Evolutionary conservation across 2,888 invertebrate genomes (phyloP).

Genomic region (Temnothorax unifasciatus): DNA sequence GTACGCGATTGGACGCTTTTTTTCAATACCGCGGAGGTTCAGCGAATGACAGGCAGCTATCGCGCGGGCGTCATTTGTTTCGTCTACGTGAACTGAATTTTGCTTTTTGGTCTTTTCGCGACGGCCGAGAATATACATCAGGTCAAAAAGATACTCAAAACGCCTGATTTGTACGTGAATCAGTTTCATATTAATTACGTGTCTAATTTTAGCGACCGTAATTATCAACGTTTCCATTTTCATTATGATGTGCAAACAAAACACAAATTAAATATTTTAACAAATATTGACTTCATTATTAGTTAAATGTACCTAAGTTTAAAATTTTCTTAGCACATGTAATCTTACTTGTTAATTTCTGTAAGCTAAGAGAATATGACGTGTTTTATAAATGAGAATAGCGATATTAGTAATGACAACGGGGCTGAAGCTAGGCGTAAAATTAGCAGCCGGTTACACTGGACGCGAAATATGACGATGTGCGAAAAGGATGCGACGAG

Average conservation of each 20-base stretch:
- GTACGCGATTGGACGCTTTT: constrained; percentile 70
- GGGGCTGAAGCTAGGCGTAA: not conserved
- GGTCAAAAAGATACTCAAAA: not conserved
- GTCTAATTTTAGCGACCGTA: not conserved
- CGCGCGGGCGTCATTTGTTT: constrained; percentile 38
- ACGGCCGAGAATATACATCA: not conserved
- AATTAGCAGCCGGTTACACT: not conserved
- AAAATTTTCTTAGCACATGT: not conserved
- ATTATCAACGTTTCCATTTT: constrained; percentile 14
- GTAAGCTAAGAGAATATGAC: not conserved
- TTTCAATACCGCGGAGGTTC: constrained; percentile 68
- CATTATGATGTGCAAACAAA: not conserved
- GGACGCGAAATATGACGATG: constrained; percentile 4
- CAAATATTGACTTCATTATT: not conserved
- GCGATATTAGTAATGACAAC: not conserved
- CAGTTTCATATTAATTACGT: not conserved
- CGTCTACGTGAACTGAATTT: constrained; percentile 52
- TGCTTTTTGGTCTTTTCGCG: constrained; percentile 31
- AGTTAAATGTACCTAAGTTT: not conserved
- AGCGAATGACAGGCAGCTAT: constrained; percentile 63
- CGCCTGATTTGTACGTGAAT: not conserved
- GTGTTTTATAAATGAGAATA: not conserved
- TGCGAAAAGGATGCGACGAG: not conserved
- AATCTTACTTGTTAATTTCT: not conserved
- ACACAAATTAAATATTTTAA: not conserved